Evolutionary conservation across 2,888 invertebrate species (phyloP).

Genomic region (Drosophila hamatofila): DNA sequence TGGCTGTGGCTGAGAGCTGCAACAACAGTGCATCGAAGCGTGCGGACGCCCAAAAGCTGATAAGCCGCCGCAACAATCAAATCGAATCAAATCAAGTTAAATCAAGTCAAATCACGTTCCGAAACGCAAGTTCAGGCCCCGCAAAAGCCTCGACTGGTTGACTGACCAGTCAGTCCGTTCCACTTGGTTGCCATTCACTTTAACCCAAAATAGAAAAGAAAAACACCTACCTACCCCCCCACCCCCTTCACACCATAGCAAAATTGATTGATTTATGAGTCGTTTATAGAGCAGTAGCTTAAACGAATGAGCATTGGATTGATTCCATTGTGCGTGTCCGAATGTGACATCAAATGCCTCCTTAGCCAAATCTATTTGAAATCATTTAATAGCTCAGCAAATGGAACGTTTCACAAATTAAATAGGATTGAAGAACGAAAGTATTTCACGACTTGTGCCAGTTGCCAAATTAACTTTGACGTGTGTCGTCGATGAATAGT

Average conservation of each 20-base stretch:
- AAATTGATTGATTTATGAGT: conserved; percentile 56
- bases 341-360: conserved; percentile 9
- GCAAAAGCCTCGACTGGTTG: conserved; percentile 6
- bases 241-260: neutral
- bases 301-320: conserved; percentile 34
- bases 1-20: neutral
- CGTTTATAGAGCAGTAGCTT: conserved; percentile 36
- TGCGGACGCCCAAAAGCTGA: conserved; percentile 63
- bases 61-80: conserved; percentile 77
- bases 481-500: conserved; percentile 1
- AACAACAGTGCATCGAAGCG: conserved; percentile 48
- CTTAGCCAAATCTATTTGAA: neutral
- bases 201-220: neutral
- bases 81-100: conserved; percentile 65
- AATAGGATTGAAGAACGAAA: neutral
- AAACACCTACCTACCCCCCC: neutral
- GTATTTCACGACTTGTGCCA: conserved; percentile 3
- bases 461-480: conserved; percentile 16
- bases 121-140: conserved; percentile 7
- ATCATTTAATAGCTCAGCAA: conserved; percentile 14
- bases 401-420: conserved; percentile 9
- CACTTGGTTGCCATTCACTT: conserved; percentile 18
- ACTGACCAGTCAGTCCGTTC: conserved; percentile 24
- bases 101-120: conserved; percentile 58
- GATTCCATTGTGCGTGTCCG: conserved; percentile 38